These are phyloP conservation scores for Himalopsyche anomala DNA, from an alignment of 2,888 invertebrate genomes.

Conservation along the genomic window DNA sequence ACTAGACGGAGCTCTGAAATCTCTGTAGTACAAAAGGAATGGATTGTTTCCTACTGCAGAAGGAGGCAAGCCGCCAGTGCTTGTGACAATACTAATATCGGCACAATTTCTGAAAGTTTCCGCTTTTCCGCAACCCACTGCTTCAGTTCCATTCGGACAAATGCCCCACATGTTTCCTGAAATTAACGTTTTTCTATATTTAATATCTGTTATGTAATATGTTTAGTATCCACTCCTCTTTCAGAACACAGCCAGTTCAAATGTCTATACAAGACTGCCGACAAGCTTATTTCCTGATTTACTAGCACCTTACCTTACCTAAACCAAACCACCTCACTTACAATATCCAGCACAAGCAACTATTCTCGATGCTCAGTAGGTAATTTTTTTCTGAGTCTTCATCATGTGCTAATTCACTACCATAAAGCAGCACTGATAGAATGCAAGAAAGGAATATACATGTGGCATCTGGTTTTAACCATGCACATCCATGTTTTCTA, in stretches of 20 bases:
- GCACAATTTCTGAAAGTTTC: conserved; percentile 96
- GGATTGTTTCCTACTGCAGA: conserved; percentile 82
- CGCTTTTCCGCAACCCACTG: conserved; percentile 91
- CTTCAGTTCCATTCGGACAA: conserved; percentile 90
- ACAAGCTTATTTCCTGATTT: too few species aligned
- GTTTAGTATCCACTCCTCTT: too few species aligned
- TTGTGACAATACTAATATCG: conserved; percentile 88
- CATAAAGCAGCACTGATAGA: background rate
- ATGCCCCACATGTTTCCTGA: conserved; percentile 93
- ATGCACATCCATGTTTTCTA: background rate
- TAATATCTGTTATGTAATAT: too few species aligned
- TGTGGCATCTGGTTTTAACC: background rate
- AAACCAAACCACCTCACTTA: background rate
- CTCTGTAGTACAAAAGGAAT: conserved; percentile 86
- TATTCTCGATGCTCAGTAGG: background rate
- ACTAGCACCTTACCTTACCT: too few species aligned
- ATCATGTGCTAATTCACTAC: background rate
- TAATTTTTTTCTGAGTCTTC: too few species aligned
- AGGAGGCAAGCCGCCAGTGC: conserved; percentile 84
- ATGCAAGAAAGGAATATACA: background rate
- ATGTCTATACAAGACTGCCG: too few species aligned
- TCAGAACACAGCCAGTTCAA: too few species aligned
- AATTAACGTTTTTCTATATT: conserved; percentile 48
- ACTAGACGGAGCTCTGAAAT: conserved; percentile 79
- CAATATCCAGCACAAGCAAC: too few species aligned